Evolutionary conservation across 2,797 vertebrate species (phyloP).

Genomic region (Cryptoprocta ferox): DNA sequence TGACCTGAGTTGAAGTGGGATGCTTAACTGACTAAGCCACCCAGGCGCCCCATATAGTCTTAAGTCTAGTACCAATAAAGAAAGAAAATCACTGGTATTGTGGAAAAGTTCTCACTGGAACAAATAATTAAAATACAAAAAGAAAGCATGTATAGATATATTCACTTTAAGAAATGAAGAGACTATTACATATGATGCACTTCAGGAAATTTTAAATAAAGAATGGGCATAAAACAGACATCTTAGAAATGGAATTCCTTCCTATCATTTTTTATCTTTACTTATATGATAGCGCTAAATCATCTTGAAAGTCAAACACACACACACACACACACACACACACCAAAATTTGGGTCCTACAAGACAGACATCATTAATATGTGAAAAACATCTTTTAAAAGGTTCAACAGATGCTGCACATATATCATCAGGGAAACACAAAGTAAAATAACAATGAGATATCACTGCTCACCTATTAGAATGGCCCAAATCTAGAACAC

Average conservation of each 20-base stretch:
- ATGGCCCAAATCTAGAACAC: not conserved
- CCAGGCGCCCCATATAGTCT: not conserved
- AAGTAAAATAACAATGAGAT: not conserved
- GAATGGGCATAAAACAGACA: not conserved
- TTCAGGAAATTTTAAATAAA: not conserved
- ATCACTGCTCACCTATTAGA: not conserved
- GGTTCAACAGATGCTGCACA: not conserved
- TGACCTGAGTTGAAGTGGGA: no score
- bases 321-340: not conserved
- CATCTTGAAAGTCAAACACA: not conserved
- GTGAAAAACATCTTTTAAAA: not conserved
- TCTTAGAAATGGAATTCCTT: not conserved
- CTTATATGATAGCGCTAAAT: not conserved
- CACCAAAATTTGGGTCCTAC: not conserved
- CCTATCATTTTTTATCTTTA: not conserved
- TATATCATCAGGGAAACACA: not conserved
- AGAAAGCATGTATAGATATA: not conserved
- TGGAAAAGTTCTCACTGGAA: not conserved
- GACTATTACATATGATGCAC: not conserved
- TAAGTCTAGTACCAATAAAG: not conserved
- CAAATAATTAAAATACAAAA: conserved; percentile 16
- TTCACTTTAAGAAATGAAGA: not conserved
- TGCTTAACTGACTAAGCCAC: no score
- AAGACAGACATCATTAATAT: not conserved
- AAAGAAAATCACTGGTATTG: not conserved